Base-by-base conservation (phyloP, 2,888 invertebrate species). In the Noctua janthe region DNA sequence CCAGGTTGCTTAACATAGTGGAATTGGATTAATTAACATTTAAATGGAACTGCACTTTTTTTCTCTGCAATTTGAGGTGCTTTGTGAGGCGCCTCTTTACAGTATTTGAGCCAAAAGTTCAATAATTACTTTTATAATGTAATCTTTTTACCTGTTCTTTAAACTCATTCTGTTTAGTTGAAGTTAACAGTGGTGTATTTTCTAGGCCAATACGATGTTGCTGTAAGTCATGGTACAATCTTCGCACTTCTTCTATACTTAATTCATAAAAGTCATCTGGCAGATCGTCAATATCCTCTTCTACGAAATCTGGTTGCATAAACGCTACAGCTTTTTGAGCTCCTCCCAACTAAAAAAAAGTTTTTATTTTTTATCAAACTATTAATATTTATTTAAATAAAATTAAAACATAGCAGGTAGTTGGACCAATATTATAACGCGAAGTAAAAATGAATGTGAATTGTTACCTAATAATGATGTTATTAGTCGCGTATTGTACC, bases 241-340 rank as follows among this genome's bases (percentile, higher is more conserved):
- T 97, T 91, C 98, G 98, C 0, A 99, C 98, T 97, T 99, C 99
- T 80, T 98, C 97, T 69, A 98, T 97, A 2, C 98, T 98, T 67
- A 99, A 95, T 84, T 99, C 98, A 94, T 98, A 99, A 94, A 99
- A 99, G 74, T 98, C 98, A 94, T 99, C 99, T 0, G 98, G 98
- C 62, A 98, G 94, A 78, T 99, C 98, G 74, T 98, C 98, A 86
- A 98, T 97, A 54, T 97, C 97, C 78, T 96, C 92, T 75, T 97
- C 96, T 88, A 93, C 90, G 23, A 94, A 93, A 80, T 97, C 97
- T 62, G 97, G 97, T 91, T 97, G 97, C 83, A 97, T 98, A 93
- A 98, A 99, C 43, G 98, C 95, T 87, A 99, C 96, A 4, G 99
- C 98, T 93, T 98, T 98, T 85, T 98, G 97, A 80, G 97, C 97